Evolutionary conservation across 64 coral and sea anemone species (phyloP), one percentile per base, ranked within the genome.

Genomic region (Pachyseris speciosa): DNA sequence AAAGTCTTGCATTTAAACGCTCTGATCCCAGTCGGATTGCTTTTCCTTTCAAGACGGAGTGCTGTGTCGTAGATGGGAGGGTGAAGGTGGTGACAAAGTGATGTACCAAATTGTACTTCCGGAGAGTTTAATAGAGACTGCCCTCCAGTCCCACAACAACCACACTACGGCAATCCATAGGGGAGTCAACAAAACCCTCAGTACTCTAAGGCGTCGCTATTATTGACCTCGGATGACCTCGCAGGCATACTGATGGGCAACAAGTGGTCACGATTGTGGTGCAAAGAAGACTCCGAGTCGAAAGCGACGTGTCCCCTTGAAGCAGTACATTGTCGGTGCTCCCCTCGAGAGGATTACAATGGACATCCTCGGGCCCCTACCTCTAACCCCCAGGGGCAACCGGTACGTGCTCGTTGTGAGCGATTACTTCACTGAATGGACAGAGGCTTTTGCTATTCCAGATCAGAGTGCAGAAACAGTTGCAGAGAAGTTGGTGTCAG

Each of bases 291-390:
- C 4, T 22, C 58, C 4, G 19, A 72, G 87, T 10, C 30, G 64
- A 12, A 83, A 84, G 38, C 77, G 65, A 49, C 59, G 84, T 12
- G 51, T 73, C 2, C 83, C 91, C 5, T 30, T 87, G 7, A 49
- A 94, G 37, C 83, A 87, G 20, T 88, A 81, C 51, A 27, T 76
- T 12, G 93, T 85, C n/a, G 87, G 93, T 51, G 68, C 43, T 1
- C 93, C 86, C 3, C 63, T 88, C 68, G 92, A 94, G 51, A 26
- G 86, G 7, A 39, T 94, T 9, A 86, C 92, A 1, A 94, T 94
- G 64, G 85, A 89, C 79, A 89, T 94, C 10, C 39, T 89, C 4
- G 92, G 92, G 49, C 92, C 86, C 5, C 75, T 94, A 30, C 80
- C 72, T 25, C 12, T 50, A n/a, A 92, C 90, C 32, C 80, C 52